Base-by-base conservation (phyloP, 2,888 invertebrate genomes). In the Eupelmus urozonus region DNA sequence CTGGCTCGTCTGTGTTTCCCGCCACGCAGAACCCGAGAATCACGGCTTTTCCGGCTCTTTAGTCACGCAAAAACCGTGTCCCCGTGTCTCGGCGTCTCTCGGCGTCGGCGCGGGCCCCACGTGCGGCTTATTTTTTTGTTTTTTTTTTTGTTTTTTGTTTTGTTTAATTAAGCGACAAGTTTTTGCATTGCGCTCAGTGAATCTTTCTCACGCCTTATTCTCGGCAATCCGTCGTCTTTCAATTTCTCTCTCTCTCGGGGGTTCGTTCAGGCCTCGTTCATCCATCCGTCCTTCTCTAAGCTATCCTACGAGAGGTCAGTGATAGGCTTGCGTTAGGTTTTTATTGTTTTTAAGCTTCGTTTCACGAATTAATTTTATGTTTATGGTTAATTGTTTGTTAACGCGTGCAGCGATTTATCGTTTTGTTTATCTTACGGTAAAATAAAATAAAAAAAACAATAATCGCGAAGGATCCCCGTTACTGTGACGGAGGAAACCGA, bases 221-320 rank as follows among this genome's bases (percentile, higher is more conserved):
- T 25, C 20, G 57, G 65, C 55, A 42, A 27, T 42, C 53, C 60
- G 60, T 74, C 40, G n/a, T 45, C 40, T 16, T 11, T 67, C 57
- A 23, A 40, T 62, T 45, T 73, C 51, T 72, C 20, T 34, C 62
- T 69, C 20, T 75, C 66, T 76, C 55, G 75, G 82, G 83, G 82
- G 80, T 81, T 85, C 82, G n/a, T n/a, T 83, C 85, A 81, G 82
- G 82, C 81, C 83, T 82, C 83, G 85, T 81, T 84, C 84, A 81
- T 85, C 82, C 83, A 82, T 85, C 86, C 85, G 81, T 87, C 85
- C 85, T 79, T 82, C 83, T 86, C 85, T 88, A 89, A 88, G 88
- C 88, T 87, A 88, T 85, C 88, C 88, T 88, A 87, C 87, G 86
- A 85, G 85, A 53, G 9, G 84, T 84, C 81, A 85, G 85, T 83